A percentile compares a stretch with the other conserved stretches of the same genome.
phyloP scores from a whole-genome alignment of 2,888 invertebrate genomes.

The Melipona beecheii region DNA sequence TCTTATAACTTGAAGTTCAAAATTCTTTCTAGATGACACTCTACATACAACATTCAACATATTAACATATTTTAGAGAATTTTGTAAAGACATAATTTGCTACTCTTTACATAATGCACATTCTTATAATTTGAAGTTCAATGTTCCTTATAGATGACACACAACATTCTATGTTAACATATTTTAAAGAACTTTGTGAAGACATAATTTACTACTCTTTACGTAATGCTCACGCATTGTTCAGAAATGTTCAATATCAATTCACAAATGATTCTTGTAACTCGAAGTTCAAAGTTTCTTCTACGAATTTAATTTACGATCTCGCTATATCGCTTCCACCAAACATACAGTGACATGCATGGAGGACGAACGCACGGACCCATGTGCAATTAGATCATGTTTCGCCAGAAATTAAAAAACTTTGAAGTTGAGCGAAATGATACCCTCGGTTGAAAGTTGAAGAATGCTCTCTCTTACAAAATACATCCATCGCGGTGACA shows the following conservation, averaged over 20 bases:
- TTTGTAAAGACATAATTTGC: background rate
- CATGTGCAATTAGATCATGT: conserved; percentile 46
- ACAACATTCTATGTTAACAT: too few relatives aligned
- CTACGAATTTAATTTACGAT: too few relatives aligned
- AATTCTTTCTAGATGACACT: background rate
- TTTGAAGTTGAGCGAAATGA: background rate
- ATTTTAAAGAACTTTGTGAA: too few relatives aligned
- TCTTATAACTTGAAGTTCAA: background rate
- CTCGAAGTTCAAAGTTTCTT: background rate
- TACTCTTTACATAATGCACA: too few relatives aligned
- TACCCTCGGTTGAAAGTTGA: background rate
- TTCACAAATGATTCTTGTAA: background rate
- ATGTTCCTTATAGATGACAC: too few relatives aligned
- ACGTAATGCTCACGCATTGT: too few relatives aligned
- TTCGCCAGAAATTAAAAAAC: background rate
- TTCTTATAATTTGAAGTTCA: background rate
- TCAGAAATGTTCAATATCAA: too few relatives aligned
- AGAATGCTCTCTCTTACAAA: background rate
- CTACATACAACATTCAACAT: too few relatives aligned
- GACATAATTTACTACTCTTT: too few relatives aligned
- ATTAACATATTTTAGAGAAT: background rate
- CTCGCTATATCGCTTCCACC: background rate
- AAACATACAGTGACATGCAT: conserved; percentile 42
- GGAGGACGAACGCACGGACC: conserved; percentile 13
- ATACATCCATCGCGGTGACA: background rate